phyloP scores from a whole-genome alignment of 2,797 vertebrate genomes.

The Protosalanx chinensis region DNA sequence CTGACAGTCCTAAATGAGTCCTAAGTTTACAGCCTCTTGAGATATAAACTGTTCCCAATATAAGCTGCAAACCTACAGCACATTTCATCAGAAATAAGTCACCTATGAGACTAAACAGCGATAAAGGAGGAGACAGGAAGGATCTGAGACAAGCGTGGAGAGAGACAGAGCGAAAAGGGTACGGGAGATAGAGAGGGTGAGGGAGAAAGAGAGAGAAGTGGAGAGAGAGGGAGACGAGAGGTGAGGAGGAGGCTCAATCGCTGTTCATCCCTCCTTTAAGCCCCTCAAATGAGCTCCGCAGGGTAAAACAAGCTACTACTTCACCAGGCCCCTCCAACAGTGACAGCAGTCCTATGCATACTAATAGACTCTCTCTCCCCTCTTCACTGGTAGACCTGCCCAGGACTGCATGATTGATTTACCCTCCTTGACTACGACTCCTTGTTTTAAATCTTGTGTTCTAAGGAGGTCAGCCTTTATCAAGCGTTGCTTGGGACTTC shows the following conservation, averaged over 20 bases:
- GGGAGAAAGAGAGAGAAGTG: constrained; percentile 20
- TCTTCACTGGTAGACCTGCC: neutral
- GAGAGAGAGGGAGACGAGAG: constrained; percentile 29
- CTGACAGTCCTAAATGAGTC: neutral
- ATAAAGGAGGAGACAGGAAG: too few species aligned
- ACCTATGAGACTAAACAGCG: too few species aligned
- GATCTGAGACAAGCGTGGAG: too few species aligned
- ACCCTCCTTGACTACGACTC: neutral
- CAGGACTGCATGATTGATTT: neutral
- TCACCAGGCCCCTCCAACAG: constrained; percentile 61
- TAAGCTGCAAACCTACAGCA: too few species aligned
- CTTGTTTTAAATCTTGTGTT: neutral
- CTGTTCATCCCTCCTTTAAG: constrained; percentile 52
- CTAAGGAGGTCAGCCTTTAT: neutral
- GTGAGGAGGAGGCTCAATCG: constrained; percentile 7
- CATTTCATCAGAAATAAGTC: too few species aligned
- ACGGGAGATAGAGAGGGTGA: neutral
- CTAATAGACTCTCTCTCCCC: constrained; percentile 45
- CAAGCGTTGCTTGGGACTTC: neutral
- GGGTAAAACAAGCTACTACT: constrained; percentile 67
- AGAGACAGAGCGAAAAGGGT: too few species aligned
- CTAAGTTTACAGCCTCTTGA: too few species aligned
- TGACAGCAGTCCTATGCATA: constrained; percentile 67
- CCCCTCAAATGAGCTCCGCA: constrained; percentile 50
- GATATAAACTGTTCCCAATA: too few species aligned